phyloP scores from a whole-genome alignment of 1,140 invertebrate genomes.

The Doryteuthis pealeii region DNA sequence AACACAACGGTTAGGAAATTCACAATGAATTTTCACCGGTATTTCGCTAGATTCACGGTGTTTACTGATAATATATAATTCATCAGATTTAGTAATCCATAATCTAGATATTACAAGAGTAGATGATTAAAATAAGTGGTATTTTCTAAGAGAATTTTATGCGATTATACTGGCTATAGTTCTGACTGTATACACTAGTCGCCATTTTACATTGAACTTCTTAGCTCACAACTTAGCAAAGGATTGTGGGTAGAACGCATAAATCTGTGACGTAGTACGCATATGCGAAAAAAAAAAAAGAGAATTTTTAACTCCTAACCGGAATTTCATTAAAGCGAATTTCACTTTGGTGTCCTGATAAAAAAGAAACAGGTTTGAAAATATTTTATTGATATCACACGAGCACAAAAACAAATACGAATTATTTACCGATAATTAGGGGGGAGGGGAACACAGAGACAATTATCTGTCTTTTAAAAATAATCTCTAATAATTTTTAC shows the following conservation, averaged over 20 bases:
- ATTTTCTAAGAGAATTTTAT: conserved; percentile 7
- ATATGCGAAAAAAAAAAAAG: conserved; percentile 18
- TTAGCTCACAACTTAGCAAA: conserved; percentile 15
- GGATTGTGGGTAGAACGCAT: conserved; percentile 31
- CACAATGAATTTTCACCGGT: conserved; percentile 4
- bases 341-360: not conserved
- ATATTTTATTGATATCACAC: too few species aligned
- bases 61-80: conserved; percentile 7
- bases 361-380: not conserved
- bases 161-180: not conserved
- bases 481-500: too few species aligned
- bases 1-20: conserved; percentile 1
- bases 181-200: not conserved
- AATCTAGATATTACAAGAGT: not conserved
- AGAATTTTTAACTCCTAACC: too few species aligned
- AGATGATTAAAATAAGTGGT: not conserved
- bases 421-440: too few species aligned
- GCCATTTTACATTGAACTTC: not conserved
- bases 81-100: conserved; percentile 6
- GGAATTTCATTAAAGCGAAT: too few species aligned
- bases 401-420: too few species aligned
- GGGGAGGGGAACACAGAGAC: too few species aligned
- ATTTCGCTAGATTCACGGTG: not conserved
- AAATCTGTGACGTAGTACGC: conserved; percentile 42
- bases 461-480: too few species aligned